Conservation (phyloP, 2,113 vertebrate species). For the Hydropotes inermis region DNA sequence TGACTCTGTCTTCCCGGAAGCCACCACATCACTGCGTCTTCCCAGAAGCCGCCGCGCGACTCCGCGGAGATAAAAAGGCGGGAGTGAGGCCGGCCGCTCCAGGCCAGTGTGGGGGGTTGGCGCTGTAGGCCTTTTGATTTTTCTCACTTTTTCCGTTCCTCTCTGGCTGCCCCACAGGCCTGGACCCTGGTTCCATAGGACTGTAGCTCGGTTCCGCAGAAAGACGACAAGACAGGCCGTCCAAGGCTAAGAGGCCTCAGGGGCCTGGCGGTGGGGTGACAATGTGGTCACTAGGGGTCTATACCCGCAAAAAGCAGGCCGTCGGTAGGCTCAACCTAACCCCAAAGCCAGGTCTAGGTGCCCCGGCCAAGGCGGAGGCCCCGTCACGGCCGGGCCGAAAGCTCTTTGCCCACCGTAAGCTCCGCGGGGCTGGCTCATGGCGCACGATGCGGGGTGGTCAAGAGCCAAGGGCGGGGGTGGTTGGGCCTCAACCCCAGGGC, state of each 20-base stretch:
- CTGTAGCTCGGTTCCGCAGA: not conserved
- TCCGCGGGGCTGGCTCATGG: not conserved
- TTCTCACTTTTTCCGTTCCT: fast-evolving
- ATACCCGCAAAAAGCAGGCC: not conserved
- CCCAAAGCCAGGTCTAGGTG: not conserved
- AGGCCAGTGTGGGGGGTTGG: fast-evolving
- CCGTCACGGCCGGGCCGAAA: not conserved
- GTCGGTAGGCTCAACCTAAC: slow-evolving; percentile 57
- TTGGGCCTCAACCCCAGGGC: not conserved
- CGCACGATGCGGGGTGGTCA: not conserved
- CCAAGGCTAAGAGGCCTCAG: not conserved
- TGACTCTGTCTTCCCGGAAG: not conserved
- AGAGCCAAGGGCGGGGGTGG: fast-evolving
- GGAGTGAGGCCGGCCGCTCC: fast-evolving
- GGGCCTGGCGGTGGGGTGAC: not conserved
- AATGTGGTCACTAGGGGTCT: slow-evolving; percentile 46
- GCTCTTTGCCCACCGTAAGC: not conserved
- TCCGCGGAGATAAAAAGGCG: not conserved
- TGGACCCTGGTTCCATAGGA: too few relatives aligned
- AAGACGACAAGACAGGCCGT: not conserved
- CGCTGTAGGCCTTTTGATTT: fast-evolving
- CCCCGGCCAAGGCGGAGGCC: fast-evolving
- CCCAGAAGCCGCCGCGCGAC: slow-evolving; percentile 1
- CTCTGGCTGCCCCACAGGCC: fast-evolving
- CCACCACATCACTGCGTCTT: not conserved